Evolutionary conservation across 2,113 vertebrate genomes (phyloP).

Genomic region (Oncorhynchus mykiss): DNA sequence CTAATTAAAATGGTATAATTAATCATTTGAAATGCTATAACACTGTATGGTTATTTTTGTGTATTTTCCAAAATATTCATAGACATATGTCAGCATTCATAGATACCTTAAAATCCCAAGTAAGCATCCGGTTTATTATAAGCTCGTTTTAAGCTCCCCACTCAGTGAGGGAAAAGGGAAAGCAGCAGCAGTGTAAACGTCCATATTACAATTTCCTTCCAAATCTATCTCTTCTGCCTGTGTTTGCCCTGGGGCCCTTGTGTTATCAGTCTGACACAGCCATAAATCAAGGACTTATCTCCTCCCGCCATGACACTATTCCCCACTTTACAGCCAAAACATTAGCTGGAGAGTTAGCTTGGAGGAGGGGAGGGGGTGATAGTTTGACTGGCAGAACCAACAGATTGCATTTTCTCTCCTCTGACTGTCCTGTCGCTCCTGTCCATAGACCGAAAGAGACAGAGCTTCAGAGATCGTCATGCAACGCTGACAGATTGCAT

Average conservation of each 20-base stretch:
- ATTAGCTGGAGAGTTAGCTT: constrained; percentile 28
- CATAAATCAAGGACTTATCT: constrained; percentile 60
- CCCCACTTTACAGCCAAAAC: constrained; percentile 44
- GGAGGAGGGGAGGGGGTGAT: not conserved
- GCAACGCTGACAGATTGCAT: constrained; percentile 38
- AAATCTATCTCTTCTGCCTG: constrained; percentile 23
- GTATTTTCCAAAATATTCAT: no score
- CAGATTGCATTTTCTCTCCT: constrained; percentile 7
- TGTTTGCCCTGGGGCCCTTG: constrained; percentile 36
- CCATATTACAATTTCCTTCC: constrained; percentile 29
- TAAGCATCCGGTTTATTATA: no score
- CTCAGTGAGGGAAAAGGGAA: not conserved
- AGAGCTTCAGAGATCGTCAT: constrained; percentile 32
- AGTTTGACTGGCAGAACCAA: not conserved
- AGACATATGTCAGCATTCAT: no score
- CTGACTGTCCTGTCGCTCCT: not conserved
- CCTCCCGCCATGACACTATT: constrained; percentile 35
- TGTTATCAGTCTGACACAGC: constrained; percentile 55
- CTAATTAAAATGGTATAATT: no score
- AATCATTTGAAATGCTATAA: no score
- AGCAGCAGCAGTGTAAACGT: not conserved
- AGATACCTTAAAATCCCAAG: no score
- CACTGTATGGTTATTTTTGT: no score
- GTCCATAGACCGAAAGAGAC: not conserved
- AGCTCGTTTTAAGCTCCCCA: no score